Conservation (phyloP, 2,888 invertebrate species). For the Aproaerema taeniolella region DNA sequence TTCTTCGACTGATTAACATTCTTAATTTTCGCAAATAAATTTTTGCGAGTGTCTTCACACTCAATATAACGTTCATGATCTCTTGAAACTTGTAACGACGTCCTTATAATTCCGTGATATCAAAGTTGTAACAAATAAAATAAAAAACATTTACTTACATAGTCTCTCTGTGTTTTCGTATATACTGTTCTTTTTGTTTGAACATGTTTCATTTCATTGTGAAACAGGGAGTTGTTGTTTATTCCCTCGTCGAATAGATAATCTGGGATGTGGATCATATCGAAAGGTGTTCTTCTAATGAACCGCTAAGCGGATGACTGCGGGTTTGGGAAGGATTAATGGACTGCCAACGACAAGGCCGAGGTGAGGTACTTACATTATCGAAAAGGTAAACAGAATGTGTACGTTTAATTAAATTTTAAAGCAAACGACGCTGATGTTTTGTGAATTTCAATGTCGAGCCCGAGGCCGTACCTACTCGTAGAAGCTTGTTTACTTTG, state of each 20-base stretch:
- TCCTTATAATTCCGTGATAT: no score
- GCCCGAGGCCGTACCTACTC: conserved; percentile 11
- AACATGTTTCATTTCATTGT: conserved; percentile 59
- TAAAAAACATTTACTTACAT: conserved; percentile 55
- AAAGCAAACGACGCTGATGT: conserved; percentile 48
- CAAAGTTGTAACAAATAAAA: no score
- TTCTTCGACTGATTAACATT: no score
- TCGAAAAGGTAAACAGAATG: conserved; percentile 45
- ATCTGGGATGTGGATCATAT: conserved; percentile 59
- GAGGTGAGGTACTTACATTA: conserved; percentile 30
- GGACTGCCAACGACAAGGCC: conserved; percentile 21
- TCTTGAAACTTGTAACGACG: no score
- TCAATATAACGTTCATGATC: no score
- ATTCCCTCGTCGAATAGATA: conserved; percentile 62
- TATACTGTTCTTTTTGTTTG: conserved; percentile 40
- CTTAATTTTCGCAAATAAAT: no score
- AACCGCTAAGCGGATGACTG: background rate
- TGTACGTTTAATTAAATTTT: conserved; percentile 65
- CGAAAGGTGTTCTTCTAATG: conserved; percentile 11
- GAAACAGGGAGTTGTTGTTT: conserved; percentile 46
- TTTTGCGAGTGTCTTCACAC: no score
- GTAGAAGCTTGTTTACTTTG: background rate
- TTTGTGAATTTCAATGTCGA: conserved; percentile 52
- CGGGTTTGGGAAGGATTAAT: conserved; percentile 23
- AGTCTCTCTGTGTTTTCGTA: conserved; percentile 56